These are phyloP conservation scores for Hipposideros armiger DNA, from an alignment of 2,113 vertebrate species.

Conservation along the genomic window DNA sequence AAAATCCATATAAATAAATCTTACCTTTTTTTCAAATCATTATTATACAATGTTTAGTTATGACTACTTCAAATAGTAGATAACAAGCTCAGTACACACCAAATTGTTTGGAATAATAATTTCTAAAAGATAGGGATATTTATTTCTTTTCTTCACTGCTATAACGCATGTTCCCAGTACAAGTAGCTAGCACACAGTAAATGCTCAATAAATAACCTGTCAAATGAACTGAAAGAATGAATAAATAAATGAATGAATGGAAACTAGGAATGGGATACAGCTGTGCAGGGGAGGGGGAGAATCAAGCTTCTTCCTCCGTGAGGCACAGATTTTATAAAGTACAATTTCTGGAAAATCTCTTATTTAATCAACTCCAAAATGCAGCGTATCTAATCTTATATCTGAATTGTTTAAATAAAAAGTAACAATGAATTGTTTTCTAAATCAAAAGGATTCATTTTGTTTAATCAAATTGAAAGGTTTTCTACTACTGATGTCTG, in stretches of 20 bases:
- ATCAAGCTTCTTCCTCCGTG: background rate
- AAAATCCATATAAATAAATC: constrained; percentile 32
- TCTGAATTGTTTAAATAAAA: constrained; percentile 53
- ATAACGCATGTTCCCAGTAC: background rate
- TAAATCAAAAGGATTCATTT: constrained; percentile 48
- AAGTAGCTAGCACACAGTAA: background rate
- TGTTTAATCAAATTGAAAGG: constrained; percentile 45
- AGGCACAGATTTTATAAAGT: constrained; percentile 30
- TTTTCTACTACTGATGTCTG: constrained; percentile 2
- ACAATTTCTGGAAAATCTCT: constrained; percentile 47
- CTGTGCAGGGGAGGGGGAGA: background rate
- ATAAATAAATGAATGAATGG: background rate
- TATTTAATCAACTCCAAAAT: constrained; percentile 71
- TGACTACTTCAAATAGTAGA: constrained; percentile 3
- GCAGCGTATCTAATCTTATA: constrained; percentile 66
- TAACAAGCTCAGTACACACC: background rate
- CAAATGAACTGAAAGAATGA: background rate
- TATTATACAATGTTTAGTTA: constrained; percentile 16
- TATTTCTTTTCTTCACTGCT: background rate
- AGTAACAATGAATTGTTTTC: constrained; percentile 52
- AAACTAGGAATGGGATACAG: background rate
- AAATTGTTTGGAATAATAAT: background rate
- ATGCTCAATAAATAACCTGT: background rate
- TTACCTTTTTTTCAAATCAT: constrained; percentile 44
- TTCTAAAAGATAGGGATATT: constrained; percentile 2